Percentiles rank a stretch among this genome's conserved stretches.
phyloP scores from a whole-genome alignment of 2,888 invertebrate species.

The Eueremaeus valkanovi region DNA sequence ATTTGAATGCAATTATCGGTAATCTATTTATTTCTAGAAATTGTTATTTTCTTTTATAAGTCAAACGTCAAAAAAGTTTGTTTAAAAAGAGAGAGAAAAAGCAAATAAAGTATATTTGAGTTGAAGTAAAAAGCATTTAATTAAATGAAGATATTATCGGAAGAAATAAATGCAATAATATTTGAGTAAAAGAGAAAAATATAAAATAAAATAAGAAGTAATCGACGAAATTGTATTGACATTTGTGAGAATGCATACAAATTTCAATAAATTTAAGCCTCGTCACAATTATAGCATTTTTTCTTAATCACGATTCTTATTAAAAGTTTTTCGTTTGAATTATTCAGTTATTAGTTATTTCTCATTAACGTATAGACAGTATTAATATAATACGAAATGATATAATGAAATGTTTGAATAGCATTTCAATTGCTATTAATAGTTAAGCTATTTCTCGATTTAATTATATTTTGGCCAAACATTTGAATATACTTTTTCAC shows the following conservation, averaged over 20 bases:
- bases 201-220: background rate
- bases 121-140: background rate
- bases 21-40: background rate
- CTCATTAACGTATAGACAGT: too few species aligned
- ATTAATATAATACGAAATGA: too few species aligned
- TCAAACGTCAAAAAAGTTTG: background rate
- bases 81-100: too few species aligned
- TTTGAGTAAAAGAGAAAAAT: background rate
- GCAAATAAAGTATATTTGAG: background rate
- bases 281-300: too few species aligned
- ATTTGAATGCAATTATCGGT: background rate
- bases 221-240: slow-evolving; percentile 6
- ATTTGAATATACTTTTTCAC: background rate
- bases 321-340: too few species aligned
- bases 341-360: background rate
- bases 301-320: slow-evolving; percentile 18
- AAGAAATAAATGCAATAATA: background rate
- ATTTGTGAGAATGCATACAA: background rate
- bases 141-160: background rate
- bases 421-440: background rate
- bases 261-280: too few species aligned
- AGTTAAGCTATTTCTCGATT: background rate
- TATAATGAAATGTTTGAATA: background rate
- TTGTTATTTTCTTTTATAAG: background rate
- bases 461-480: slow-evolving; percentile 9